Evolutionary conservation across 1,140 invertebrate species (phyloP).

Genomic region (Drosophila pandora): DNA sequence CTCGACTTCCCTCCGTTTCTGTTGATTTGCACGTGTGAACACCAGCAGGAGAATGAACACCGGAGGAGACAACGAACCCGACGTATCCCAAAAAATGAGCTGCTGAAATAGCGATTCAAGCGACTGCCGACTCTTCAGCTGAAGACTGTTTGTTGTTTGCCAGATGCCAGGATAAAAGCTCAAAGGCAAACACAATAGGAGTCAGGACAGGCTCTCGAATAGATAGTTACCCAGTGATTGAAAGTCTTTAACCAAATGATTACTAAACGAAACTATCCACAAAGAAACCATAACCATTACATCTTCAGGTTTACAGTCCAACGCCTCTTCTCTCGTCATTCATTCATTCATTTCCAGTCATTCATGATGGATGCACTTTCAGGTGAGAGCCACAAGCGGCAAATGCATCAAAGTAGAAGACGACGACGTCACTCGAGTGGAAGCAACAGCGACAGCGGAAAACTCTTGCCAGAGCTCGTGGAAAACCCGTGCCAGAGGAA

Average conservation of each 20-base stretch:
- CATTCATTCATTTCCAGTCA: conserved; percentile 53
- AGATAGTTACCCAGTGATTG: neutral
- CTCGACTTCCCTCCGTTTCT: conserved; percentile 10
- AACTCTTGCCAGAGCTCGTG: conserved; percentile 28
- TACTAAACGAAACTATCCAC: neutral
- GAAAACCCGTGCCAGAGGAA: conserved; percentile 38
- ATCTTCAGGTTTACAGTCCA: conserved; percentile 76
- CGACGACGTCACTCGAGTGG: conserved; percentile 60
- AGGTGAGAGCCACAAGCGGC: conserved; percentile 66
- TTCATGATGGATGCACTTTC: conserved; percentile 69
- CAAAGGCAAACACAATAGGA: conserved; percentile 46
- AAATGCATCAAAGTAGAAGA: conserved; percentile 74
- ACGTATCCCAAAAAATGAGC: conserved; percentile 56
- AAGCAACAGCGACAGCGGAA: conserved; percentile 20
- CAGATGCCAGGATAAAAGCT: conserved; percentile 75
- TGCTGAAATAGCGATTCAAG: conserved; percentile 80
- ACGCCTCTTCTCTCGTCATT: conserved; percentile 54
- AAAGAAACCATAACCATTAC: neutral
- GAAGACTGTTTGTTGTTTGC: conserved; percentile 37
- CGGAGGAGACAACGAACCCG: conserved; percentile 12
- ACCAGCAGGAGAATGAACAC: conserved; percentile 44
- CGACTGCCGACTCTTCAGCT: conserved; percentile 64
- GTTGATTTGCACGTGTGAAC: conserved; percentile 72
- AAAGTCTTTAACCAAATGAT: neutral
- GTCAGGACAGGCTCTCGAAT: neutral